These are phyloP conservation scores for Frankliniella intonsa DNA, from an alignment of 2,888 invertebrate species.

Conservation along the genomic window DNA sequence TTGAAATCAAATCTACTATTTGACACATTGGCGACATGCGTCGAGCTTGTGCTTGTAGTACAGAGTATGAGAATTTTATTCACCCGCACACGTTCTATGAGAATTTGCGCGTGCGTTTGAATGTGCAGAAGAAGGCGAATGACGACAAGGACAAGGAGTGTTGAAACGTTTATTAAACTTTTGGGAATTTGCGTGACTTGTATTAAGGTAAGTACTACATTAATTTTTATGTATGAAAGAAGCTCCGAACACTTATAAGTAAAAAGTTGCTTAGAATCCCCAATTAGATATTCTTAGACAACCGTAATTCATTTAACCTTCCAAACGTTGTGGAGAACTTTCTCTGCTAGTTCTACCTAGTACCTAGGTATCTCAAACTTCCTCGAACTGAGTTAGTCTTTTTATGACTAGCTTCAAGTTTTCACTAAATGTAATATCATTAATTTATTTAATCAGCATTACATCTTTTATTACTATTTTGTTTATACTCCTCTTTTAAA, in stretches of 20 bases:
- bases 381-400: not conserved
- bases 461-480: not conserved
- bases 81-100: too few relatives aligned
- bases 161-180: not conserved
- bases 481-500: not conserved
- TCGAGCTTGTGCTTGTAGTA: too few relatives aligned
- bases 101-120: too few relatives aligned
- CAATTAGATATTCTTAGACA: not conserved
- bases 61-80: too few relatives aligned
- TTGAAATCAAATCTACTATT: too few relatives aligned
- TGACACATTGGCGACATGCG: too few relatives aligned
- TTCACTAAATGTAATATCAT: not conserved
- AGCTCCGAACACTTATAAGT: not conserved
- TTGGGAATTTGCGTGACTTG: not conserved
- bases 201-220: not conserved
- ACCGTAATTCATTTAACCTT: not conserved
- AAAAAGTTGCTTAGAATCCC: not conserved
- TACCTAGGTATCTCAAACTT: not conserved
- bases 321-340: not conserved
- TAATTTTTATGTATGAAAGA: not conserved
- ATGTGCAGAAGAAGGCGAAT: not conserved
- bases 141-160: not conserved
- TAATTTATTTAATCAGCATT: not conserved
- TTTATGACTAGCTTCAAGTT: not conserved
- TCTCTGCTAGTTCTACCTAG: not conserved